These are phyloP conservation scores for Sphaeramia orbicularis DNA, from an alignment of 2,797 vertebrate genomes.

Conservation along the genomic window DNA sequence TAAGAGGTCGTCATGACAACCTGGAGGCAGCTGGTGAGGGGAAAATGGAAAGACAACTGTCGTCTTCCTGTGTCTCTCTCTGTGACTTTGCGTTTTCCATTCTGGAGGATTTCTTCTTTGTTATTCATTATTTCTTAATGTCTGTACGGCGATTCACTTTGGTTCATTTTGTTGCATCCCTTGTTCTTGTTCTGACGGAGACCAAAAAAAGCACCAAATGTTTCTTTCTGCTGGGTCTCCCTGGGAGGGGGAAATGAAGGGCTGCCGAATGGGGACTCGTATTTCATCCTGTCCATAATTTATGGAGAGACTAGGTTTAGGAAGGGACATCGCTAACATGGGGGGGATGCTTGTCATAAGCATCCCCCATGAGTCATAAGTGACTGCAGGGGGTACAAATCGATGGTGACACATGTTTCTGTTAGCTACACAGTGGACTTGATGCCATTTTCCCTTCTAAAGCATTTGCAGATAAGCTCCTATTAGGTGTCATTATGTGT, in stretches of 20 bases:
- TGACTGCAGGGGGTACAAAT: constrained; percentile 60
- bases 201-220: constrained; percentile 49
- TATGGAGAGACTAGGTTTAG: constrained; percentile 71
- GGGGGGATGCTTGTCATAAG: constrained; percentile 63
- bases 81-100: constrained; percentile 74
- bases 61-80: constrained; percentile 17
- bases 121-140: constrained; percentile 36
- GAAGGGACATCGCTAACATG: constrained; percentile 67
- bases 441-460: constrained; percentile 36
- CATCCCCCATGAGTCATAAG: constrained; percentile 68
- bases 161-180: constrained; percentile 32
- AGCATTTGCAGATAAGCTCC: constrained; percentile 47
- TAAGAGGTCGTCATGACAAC: constrained; percentile 83
- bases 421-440: constrained; percentile 32
- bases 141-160: constrained; percentile 39
- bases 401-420: constrained; percentile 67
- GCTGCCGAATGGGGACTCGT: constrained; percentile 63
- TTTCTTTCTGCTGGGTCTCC: constrained; percentile 57
- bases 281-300: constrained; percentile 80
- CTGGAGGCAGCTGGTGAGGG: constrained; percentile 56
- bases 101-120: constrained; percentile 29
- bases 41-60: constrained; percentile 54
- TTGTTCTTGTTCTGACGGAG: constrained; percentile 36
- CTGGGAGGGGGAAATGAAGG: constrained; percentile 68
- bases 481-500: constrained; percentile 42